These are phyloP conservation scores for Orycteropus afer DNA, from an alignment of 2,113 vertebrate genomes.

Conservation along the genomic window DNA sequence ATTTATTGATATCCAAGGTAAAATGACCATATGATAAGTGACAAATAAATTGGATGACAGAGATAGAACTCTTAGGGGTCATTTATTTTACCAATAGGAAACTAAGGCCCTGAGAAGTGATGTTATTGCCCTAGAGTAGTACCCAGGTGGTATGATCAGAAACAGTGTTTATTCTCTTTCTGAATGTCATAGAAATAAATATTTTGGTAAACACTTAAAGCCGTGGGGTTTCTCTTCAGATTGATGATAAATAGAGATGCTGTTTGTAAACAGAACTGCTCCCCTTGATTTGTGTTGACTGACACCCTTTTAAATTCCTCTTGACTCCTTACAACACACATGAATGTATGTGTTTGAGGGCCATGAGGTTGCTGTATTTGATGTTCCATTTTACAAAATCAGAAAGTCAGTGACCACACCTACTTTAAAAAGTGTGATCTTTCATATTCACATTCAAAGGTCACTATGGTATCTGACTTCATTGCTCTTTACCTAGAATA, in stretches of 20 bases:
- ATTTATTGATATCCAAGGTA: neutral
- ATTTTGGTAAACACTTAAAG: neutral
- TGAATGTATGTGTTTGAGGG: neutral
- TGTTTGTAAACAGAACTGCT: neutral
- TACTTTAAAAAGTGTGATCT: neutral
- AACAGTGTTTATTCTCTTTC: neutral
- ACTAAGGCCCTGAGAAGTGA: slow-evolving; percentile 2
- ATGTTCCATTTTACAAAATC: neutral
- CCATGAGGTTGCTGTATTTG: neutral
- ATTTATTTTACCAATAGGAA: slow-evolving; percentile 37
- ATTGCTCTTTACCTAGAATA: neutral
- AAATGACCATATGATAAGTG: neutral
- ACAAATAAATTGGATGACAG: slow-evolving; percentile 3
- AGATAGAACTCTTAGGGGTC: neutral
- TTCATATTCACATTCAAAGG: neutral
- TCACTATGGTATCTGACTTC: neutral
- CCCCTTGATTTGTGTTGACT: neutral
- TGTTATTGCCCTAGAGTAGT: neutral
- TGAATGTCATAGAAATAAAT: slow-evolving; percentile 32
- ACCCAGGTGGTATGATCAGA: neutral
- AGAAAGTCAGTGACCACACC: neutral
- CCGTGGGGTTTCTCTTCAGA: neutral
- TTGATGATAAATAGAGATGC: neutral
- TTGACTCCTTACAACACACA: neutral
- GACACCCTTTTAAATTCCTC: neutral